Evolutionary conservation across 2,113 vertebrate species (phyloP).

Genomic region (Xerus inauris): DNA sequence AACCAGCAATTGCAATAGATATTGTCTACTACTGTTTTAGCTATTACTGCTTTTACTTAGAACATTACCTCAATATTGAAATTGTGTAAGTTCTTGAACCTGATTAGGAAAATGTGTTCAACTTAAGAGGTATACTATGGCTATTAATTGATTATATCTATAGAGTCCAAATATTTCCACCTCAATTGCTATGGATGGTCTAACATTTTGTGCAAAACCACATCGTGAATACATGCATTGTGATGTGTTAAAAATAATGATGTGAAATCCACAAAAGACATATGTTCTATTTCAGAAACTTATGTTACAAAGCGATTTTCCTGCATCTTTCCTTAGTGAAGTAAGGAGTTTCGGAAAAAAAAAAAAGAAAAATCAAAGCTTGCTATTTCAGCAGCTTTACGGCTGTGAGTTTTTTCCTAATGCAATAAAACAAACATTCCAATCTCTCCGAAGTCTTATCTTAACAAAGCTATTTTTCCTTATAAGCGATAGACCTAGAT

Average conservation of each 20-base stretch:
- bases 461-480: constrained; percentile 60
- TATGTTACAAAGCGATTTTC: constrained; percentile 54
- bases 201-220: background rate
- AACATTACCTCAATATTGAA: background rate
- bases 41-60: background rate
- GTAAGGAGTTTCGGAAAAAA: constrained; percentile 51
- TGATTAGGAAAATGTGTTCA: background rate
- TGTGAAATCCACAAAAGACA: background rate
- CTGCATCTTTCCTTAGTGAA: background rate
- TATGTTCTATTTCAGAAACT: background rate
- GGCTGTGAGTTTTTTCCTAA: constrained; percentile 17
- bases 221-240: background rate
- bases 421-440: constrained; percentile 62
- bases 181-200: background rate
- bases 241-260: background rate
- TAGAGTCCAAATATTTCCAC: background rate
- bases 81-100: background rate
- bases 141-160: background rate
- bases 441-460: constrained; percentile 44
- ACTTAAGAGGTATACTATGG: background rate
- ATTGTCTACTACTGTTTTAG: background rate
- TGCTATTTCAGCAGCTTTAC: constrained; percentile 65
- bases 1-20: background rate
- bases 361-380: background rate
- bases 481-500: constrained; percentile 43